phyloP scores from a whole-genome alignment of 1,140 invertebrate species.

The Onthophagus taurus region DNA sequence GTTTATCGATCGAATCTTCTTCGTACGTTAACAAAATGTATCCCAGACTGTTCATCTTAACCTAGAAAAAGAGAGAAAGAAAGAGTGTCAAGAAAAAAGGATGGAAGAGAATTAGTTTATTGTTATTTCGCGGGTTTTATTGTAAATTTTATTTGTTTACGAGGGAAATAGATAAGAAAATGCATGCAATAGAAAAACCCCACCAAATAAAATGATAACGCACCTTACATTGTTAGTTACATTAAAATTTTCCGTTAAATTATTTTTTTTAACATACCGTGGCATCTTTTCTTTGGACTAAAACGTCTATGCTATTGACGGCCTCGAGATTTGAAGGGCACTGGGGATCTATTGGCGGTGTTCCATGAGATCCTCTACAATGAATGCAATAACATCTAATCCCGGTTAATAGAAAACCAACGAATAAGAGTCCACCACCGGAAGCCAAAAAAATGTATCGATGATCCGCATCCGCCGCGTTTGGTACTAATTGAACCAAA shows the following conservation, averaged over 20 bases:
- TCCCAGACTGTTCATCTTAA: conserved; percentile 26
- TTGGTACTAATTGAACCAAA: conserved; percentile 69
- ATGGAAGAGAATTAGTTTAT: background rate
- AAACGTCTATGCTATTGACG: conserved; percentile 35
- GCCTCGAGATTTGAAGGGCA: conserved; percentile 30
- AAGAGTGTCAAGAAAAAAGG: background rate
- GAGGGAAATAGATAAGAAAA: too few relatives aligned
- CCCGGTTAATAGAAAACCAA: conserved; percentile 45
- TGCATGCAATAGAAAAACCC: too few relatives aligned
- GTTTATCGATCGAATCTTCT: conserved; percentile 28
- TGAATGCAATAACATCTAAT: conserved; percentile 36
- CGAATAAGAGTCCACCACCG: conserved; percentile 48
- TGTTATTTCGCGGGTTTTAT: too few relatives aligned
- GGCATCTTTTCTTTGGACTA: conserved; percentile 35
- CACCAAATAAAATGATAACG: too few relatives aligned
- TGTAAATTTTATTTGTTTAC: too few relatives aligned
- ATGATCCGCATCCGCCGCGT: conserved; percentile 66
- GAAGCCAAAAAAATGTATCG: conserved; percentile 58
- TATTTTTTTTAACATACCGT: conserved; percentile 24
- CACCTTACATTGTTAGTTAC: too few relatives aligned
- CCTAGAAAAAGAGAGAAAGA: conserved; percentile 21
- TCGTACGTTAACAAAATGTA: conserved; percentile 30
- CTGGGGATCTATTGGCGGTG: conserved; percentile 22
- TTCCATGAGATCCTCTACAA: conserved; percentile 26
- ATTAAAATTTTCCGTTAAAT: too few relatives aligned